phyloP scores from a whole-genome alignment of 1,140 invertebrate genomes.

The Hyles euphorbiae region DNA sequence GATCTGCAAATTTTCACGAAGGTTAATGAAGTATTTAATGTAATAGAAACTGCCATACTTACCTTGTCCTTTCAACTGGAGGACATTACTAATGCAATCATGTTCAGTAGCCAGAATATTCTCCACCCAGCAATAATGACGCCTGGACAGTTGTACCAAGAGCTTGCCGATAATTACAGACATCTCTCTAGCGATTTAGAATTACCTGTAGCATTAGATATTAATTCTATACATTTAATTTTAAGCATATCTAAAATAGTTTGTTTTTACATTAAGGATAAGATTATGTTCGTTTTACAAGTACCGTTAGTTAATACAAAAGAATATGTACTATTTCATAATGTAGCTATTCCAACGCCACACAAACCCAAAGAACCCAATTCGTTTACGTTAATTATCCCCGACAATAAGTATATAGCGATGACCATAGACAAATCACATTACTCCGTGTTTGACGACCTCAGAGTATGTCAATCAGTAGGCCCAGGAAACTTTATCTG shows the following conservation, averaged over 20 bases:
- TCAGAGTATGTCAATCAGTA: no score
- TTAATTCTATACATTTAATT: constrained; percentile 17
- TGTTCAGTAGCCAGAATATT: constrained; percentile 21
- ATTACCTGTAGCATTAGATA: constrained; percentile 20
- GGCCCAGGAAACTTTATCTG: no score
- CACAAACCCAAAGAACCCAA: constrained; percentile 1
- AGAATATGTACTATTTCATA: constrained; percentile 15
- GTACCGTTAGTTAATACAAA: constrained; percentile 14
- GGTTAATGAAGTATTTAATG: constrained; percentile 13
- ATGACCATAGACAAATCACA: constrained; percentile 19
- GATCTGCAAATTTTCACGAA: constrained; percentile 9
- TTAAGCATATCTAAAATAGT: constrained; percentile 15
- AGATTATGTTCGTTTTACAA: constrained; percentile 23
- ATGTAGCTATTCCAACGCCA: constrained; percentile 11
- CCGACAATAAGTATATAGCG: constrained; percentile 15
- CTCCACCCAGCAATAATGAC: constrained; percentile 20
- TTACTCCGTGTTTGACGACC: no score
- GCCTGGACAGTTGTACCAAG: constrained; percentile 14
- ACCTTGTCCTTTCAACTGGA: constrained; percentile 25
- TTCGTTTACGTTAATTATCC: constrained; percentile 15
- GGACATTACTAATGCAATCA: constrained; percentile 18
- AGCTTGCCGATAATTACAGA: constrained; percentile 23
- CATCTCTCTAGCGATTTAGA: constrained; percentile 14
- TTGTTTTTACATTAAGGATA: constrained; percentile 17
- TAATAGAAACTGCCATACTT: constrained; percentile 19